Base-by-base conservation (phyloP, 2,113 vertebrate species). In the Chaetorhynchus papuensis region DNA sequence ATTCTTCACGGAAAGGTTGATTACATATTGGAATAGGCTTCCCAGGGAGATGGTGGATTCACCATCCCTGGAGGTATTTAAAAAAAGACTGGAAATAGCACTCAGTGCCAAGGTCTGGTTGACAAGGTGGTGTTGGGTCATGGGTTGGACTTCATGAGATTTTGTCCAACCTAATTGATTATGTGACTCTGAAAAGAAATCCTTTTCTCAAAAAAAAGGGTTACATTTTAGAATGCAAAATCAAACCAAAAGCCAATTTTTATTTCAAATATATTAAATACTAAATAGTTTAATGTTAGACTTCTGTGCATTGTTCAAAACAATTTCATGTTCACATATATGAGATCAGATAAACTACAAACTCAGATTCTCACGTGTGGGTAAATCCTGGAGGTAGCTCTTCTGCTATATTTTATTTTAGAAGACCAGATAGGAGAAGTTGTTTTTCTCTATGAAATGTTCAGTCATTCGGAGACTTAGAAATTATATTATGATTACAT, bases 101-200 rank as follows among this genome's bases (percentile, higher is more conserved):
- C 23, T 39, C 5, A 45, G 19, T 61, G 15, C 41, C 56, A 14
- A 17, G 28, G 24, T 61, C n/a, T 63, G 35, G 16, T 79, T 79
- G n/a, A 45, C 39, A 39, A 60, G 15, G 18, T 27, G 37, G 8
- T 54, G 9, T 20, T n/a, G 19, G 23, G 15, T 45, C 2, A 0
- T 11, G 23, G 15, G 10, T 24, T 45, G 28, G 24, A 41, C 16
- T 54, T 0, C 0, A 50, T 42, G 33, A 30, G n/a, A 39, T 41
- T 21, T 63, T 87, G 63, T 47, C n/a, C 49, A 54, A 17, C 24
- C 6, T 63, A 54, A 26, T 21, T 35, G 24, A 26, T 54, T 35
- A 9, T 56, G 6, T 63, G 24, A 31, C 17, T 54, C 56, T 56
- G n/a, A 33, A 61, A 61, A 78, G 1, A 50, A 42, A 30, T 41